A percentile compares a stretch with the other conserved stretches of the same genome.
Evolutionary conservation across 2,113 vertebrate species (phyloP).

Genomic region (Charadrius vociferus): DNA sequence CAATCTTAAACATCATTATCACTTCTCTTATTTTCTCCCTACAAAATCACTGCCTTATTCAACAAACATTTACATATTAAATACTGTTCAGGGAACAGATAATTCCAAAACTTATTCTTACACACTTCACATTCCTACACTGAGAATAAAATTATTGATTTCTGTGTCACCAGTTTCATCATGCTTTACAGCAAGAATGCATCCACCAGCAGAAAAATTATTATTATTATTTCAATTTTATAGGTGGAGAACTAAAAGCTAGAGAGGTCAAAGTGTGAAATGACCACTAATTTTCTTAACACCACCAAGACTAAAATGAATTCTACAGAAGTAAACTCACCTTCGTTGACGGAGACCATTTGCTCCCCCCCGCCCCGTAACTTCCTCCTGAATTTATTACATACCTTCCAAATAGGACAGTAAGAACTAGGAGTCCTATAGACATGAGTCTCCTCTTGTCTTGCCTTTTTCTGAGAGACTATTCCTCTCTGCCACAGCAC

Average conservation of each 20-base stretch:
- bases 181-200: neutral
- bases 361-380: too few species aligned
- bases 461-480: neutral
- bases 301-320: neutral
- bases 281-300: neutral
- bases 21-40: neutral
- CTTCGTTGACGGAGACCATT: neutral
- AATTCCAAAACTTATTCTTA: neutral
- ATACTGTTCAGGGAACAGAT: neutral
- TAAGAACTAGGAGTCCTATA: neutral
- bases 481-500: neutral
- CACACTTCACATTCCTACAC: neutral
- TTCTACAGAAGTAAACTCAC: neutral
- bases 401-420: neutral
- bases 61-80: neutral
- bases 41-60: neutral
- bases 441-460: neutral
- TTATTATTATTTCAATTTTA: neutral
- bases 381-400: neutral
- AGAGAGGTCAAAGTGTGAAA: neutral
- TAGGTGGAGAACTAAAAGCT: neutral
- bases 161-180: neutral
- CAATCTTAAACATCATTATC: neutral
- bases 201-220: neutral
- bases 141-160: neutral